These are phyloP conservation scores for Mola mola DNA, from an alignment of 2,113 vertebrate species.

Conservation along the genomic window DNA sequence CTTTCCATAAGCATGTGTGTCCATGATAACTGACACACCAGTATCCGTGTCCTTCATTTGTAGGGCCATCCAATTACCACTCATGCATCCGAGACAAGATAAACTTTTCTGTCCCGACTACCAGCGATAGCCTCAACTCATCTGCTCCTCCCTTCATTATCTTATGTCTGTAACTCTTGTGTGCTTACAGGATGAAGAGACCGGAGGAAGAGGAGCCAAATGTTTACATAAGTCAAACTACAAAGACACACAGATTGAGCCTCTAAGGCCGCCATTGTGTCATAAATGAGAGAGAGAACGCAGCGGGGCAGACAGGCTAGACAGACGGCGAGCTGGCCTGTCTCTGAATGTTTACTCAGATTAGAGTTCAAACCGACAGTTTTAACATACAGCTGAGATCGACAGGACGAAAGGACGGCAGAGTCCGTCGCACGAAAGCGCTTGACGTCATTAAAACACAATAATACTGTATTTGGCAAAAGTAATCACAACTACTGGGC, in stretches of 20 bases:
- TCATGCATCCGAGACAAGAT: constrained; percentile 27
- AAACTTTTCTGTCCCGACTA: constrained; percentile 10
- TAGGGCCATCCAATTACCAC: constrained; percentile 30
- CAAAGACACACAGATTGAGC: constrained; percentile 34
- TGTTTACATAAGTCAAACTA: constrained; percentile 55
- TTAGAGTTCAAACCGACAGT: constrained; percentile 11
- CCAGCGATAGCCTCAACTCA: constrained; percentile 14
- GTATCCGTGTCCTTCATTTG: constrained; percentile 38
- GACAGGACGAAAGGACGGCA: constrained; percentile 1
- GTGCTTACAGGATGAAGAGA: constrained; percentile 34
- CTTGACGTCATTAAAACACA: background rate
- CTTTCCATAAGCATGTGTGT: constrained; percentile 23
- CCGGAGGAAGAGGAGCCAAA: constrained; percentile 42
- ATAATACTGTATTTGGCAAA: no score
- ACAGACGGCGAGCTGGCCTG: constrained; percentile 11
- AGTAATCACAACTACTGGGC: no score
- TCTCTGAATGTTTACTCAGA: constrained; percentile 39
- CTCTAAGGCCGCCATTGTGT: constrained; percentile 17
- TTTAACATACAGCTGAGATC: background rate
- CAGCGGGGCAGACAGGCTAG: background rate
- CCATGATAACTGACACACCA: constrained; percentile 20
- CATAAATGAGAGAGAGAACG: constrained; percentile 11
- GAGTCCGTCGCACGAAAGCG: background rate
- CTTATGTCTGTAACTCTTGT: constrained; percentile 40
- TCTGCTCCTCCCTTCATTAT: constrained; percentile 44